Evolutionary conservation across 1,140 invertebrate species (phyloP).

Genomic region (Penaeus chinensis): DNA sequence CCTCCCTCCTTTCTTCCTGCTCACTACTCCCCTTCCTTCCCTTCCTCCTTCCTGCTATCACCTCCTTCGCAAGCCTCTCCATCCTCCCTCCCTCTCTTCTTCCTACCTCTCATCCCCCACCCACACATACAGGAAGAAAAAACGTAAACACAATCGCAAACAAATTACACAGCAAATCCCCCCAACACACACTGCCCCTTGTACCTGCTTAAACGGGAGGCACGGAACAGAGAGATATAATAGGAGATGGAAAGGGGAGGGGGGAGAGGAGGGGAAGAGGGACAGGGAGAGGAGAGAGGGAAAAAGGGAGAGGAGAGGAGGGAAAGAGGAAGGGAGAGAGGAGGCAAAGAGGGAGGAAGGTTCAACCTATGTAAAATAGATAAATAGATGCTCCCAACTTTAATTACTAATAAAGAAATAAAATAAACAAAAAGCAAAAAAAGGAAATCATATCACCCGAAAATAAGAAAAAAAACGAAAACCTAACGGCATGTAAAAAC

Average conservation of each 20-base stretch:
- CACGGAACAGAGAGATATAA: neutral
- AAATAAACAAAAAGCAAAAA: no score
- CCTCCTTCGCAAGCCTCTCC: no score
- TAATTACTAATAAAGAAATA: neutral
- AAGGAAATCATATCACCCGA: no score
- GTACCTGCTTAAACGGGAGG: no score
- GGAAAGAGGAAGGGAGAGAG: neutral
- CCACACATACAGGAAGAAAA: no score
- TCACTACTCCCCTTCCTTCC: neutral
- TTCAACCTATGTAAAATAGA: neutral
- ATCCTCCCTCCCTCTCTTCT: no score
- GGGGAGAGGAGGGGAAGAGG: neutral
- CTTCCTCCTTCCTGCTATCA: neutral
- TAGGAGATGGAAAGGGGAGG: neutral
- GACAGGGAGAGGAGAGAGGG: neutral
- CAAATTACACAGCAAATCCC: no score
- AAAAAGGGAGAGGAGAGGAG: neutral
- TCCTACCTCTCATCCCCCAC: no score
- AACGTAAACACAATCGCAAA: no score
- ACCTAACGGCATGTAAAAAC: no score
- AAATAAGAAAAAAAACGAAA: no score
- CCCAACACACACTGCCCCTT: no score
- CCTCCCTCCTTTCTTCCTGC: neutral
- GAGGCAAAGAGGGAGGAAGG: neutral
- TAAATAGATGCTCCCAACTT: neutral